Base-by-base conservation (phyloP, 2,113 vertebrate genomes). In the Hassar affinis region DNA sequence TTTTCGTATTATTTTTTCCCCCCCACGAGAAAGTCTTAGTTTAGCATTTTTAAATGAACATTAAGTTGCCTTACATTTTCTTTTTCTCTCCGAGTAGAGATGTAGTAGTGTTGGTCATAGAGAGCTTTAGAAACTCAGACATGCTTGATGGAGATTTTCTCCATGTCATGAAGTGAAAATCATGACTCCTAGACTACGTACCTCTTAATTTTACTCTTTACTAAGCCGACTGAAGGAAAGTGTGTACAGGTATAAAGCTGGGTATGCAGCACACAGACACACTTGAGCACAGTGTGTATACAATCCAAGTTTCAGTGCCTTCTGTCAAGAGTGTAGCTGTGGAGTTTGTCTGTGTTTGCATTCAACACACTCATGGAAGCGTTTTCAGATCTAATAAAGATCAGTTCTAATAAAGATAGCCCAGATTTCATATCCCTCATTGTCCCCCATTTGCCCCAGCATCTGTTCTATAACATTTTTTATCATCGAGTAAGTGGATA, bases 261-360 rank as follows among this genome's bases (percentile, higher is more conserved):
- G 80, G 66, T 81, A 82, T 81, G 56, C 62, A 52, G 38, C 30
- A 80, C 38, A 72, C 54, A 61, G 15, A 68, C 59, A 25, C 76
- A 62, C 71, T 59, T 74, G 20, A 85, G 74, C 74, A 54, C 76
- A 79, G 79, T 82, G 78, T 80, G 85, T 89, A 90, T 82, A 87
- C 85, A 90, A 89, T 86, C 90, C 90, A 89, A 91, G 80, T 83
- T 90, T 87, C 84, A 89, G 93, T 94, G 92, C 92, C 92, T 93
- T 94, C 89, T 87, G 91, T 90, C 45, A 84, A 85, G 90, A 57
- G 86, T 86, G 85, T 86, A 88, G 77, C 51, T 86, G 78, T 84
- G 82, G 77, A 42, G 33, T 52, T 18, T 75, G 22, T 84, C 57
- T 82, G 33, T 74, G 52, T 68, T 82, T 77, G 57, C 14, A 15